These are phyloP conservation scores for Podargus strigoides DNA, from an alignment of 2,797 vertebrate species.

Conservation along the genomic window DNA sequence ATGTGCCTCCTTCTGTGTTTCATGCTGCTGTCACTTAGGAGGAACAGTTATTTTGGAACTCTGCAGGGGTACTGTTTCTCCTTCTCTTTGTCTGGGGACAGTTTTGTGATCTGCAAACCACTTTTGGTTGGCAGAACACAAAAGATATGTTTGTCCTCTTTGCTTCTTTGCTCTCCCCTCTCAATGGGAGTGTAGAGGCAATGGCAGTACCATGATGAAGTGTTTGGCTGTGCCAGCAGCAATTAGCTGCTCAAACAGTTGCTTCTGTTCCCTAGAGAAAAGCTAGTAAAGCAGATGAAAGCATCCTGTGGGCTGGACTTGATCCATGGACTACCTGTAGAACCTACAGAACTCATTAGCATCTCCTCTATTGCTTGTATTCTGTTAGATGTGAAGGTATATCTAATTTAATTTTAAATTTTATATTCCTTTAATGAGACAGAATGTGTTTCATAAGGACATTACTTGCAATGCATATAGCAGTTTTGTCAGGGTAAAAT, in stretches of 20 bases:
- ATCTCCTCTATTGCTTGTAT: not conserved
- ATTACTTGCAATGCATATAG: not conserved
- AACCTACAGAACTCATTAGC: not conserved
- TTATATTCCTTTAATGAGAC: conserved; percentile 28
- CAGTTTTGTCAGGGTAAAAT: conserved; percentile 6
- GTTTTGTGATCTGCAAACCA: not conserved
- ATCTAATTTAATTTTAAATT: conserved; percentile 29
- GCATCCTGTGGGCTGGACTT: not conserved
- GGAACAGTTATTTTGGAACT: not conserved
- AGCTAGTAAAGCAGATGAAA: not conserved
- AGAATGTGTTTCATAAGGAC: not conserved
- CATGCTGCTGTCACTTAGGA: not conserved
- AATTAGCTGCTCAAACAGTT: conserved; percentile 14
- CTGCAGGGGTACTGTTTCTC: not conserved
- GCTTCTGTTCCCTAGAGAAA: not conserved
- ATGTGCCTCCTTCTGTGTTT: not conserved
- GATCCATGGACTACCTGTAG: conserved; percentile 26
- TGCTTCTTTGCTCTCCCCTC: not conserved
- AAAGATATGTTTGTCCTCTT: not conserved
- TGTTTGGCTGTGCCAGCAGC: not conserved
- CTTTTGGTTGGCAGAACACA: not conserved
- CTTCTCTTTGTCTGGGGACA: not conserved
- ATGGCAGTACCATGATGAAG: not conserved
- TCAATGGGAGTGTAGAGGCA: not conserved
- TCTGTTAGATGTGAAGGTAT: not conserved